Evolutionary conservation across 2,888 invertebrate genomes (phyloP), one percentile per base, ranked within the genome.

Genomic region (Nomada ferruginata): DNA sequence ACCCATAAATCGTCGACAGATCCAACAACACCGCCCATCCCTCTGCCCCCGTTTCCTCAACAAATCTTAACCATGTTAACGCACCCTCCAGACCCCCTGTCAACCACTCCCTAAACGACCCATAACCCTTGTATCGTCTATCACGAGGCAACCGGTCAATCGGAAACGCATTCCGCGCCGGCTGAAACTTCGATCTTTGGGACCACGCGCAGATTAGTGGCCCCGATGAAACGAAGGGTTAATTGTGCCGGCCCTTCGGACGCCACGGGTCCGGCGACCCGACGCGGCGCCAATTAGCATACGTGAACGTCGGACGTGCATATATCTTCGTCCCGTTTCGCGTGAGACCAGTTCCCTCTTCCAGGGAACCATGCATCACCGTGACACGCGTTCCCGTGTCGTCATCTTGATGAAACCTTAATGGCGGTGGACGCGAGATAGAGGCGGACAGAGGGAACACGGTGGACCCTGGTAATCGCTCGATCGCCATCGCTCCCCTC

Each of bases 371-470:
- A 78, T 84, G 72, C 59, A 84, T 86, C 85, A 84, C 68, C n/a
- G 50, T 55, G 70, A 71, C 59, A 72, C 76, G 57, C 70, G 59
- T 44, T 60, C 36, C 70, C 69, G 66, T 73, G 64, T 86, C 84
- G 80, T 78, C 85, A 83, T 81, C 83, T 84, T 87, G 85, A 71
- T 87, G 82, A 68, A 69, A 68, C 79, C 81, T 81, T 75, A 83
- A 79, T 83, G 74, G 77, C 47, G 60, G 10, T 57, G 29, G 66
- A 52, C 42, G 20, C 36, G 36, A 50, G 47, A 29, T 15, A 47
- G 15, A 47, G 29, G 5, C 11, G 20, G 36, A 3, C 10, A 9
- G 53, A 18, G 68, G 15, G 65, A 26, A 23, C 53, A 42, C 11
- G 42, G 50, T 1, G 26, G 13, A 15, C 13, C 52, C 26, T 70